These are phyloP conservation scores for Pleuronectes platessa DNA, from an alignment of 2,113 vertebrate genomes.

Conservation along the genomic window DNA sequence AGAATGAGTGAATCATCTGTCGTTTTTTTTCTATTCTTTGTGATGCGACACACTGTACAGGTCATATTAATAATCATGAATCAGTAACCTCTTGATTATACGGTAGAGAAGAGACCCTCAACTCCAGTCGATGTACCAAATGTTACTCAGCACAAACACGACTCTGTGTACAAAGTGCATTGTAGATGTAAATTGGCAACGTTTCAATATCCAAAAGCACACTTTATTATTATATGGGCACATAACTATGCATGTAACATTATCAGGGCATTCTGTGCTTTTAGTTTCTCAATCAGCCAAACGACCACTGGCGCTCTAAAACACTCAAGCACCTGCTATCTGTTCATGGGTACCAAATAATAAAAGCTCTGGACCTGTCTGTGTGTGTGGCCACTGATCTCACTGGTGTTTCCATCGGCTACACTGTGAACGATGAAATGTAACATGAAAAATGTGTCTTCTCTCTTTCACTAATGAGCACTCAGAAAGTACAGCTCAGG, in stretches of 20 bases:
- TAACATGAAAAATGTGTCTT: neutral
- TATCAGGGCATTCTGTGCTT: slow-evolving; percentile 80
- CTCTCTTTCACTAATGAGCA: neutral
- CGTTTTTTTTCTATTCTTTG: slow-evolving; percentile 55
- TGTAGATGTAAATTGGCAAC: slow-evolving; percentile 62
- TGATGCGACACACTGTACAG: slow-evolving; percentile 73
- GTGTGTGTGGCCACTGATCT: slow-evolving; percentile 14
- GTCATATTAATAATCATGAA: slow-evolving; percentile 66
- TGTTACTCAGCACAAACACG: slow-evolving; percentile 73
- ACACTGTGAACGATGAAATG: neutral
- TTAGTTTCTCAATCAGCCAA: slow-evolving; percentile 75
- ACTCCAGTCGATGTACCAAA: slow-evolving; percentile 67
- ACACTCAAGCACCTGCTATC: slow-evolving; percentile 74
- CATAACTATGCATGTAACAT: slow-evolving; percentile 85
- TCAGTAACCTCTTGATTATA: slow-evolving; percentile 69
- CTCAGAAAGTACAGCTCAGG: too few species aligned
- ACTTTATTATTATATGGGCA: slow-evolving; percentile 75
- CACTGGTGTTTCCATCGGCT: slow-evolving; percentile 8
- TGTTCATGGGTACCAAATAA: slow-evolving; percentile 80
- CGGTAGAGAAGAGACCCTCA: slow-evolving; percentile 69
- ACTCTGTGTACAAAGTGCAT: slow-evolving; percentile 64
- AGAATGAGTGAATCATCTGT: slow-evolving; percentile 46
- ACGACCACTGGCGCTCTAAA: slow-evolving; percentile 72
- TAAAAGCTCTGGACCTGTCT: slow-evolving; percentile 74
- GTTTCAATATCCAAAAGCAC: slow-evolving; percentile 74